Base-by-base conservation (phyloP, 1,140 invertebrate genomes). In the Ericerus pela region DNA sequence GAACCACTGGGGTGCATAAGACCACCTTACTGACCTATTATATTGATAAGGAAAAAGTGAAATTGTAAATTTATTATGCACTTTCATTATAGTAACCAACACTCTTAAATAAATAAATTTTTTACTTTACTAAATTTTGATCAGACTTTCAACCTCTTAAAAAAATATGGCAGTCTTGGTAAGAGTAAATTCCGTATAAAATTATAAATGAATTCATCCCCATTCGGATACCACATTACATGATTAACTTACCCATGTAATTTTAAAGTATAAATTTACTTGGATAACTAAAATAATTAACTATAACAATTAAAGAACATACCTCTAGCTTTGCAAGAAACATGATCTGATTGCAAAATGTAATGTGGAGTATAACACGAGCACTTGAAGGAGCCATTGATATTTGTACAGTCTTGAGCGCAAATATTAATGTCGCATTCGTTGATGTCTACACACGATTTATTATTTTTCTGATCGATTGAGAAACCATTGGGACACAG, bases 361-460 rank as follows among this genome's bases (percentile, higher is more conserved):
- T 88, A 96, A 0, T 85, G 85, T 2, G 80, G 71, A 4, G 73
- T 72, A 22, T 57, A 31, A 68, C 94, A 95, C n/a, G 77, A 77
- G 64, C 94, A 96, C 8, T 73, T 73, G 67, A 80, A 96, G 2
- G 81, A 84, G 0, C 92, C 93, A 3, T 73, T 62, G 0, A 79
- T 82, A 66, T 96, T 96, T 4, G 77, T 73, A 70, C 93, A 96
- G 36, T 72, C 68, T 64, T 96, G 93, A 37, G 84, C 81, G 65
- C 94, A 97, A 6, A 82, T 80, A 47, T 77, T 71, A n/a, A 56
- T 22, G 12, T 52, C 30, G 54, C 65, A 66, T 59, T 66, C 65
- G 56, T 66, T 41, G 2, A 67, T 59, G 59, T 66, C 66, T 20
- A 26, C 20, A 43, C 64, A 63, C 26, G 37, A 60, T 27, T 43